Base-by-base conservation (phyloP, 1,140 invertebrate genomes). In the Prorops nasuta region DNA sequence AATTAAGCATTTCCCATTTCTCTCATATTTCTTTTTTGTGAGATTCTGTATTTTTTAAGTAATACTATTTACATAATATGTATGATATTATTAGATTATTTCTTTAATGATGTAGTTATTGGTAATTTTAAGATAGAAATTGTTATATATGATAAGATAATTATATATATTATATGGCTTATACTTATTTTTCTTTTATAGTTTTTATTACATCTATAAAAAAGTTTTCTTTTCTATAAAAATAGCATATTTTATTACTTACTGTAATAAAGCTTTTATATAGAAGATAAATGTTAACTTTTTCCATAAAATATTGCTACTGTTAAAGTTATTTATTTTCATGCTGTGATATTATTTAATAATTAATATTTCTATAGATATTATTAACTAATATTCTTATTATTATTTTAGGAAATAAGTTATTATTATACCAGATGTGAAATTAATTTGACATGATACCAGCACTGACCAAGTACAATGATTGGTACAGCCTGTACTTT, bases 401-500 rank as follows among this genome's bases (percentile, higher is more conserved):
- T 42, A 20, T 50, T 51, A 12, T 71, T 72, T 51, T 62, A 76
- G 73, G 67, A 64, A 60, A 45, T 63, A 60, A 69, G 55, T 56
- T 53, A 47, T 55, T 63, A 56, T 49, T 63, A 38, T 47, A 52
- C 60, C 58, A 73, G 63, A 65, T 74, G 74, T 74, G 73, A 74
- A 60, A 65, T 67, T 71, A 62, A 63, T 57, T 60, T 56, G 54
- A n/a, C n/a, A n/a, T n/a, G n/a, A n/a, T 63, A 44, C 53, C 55
- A 60, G 59, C 53, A 56, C 59, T 63, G 58, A 64, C 55, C 48
- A 56, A 36, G 41, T 59, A 72, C 62, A 69, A 77, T 77, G 74
- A 73, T 75, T 64, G 69, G 69, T 58, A 63, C 69, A 64, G 53
- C 64, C 48, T 66, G 59, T 57, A 68, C 50, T 51, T 66, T 77